phyloP scores from a whole-genome alignment of 2,113 vertebrate genomes.

The Willisornis vidua region DNA sequence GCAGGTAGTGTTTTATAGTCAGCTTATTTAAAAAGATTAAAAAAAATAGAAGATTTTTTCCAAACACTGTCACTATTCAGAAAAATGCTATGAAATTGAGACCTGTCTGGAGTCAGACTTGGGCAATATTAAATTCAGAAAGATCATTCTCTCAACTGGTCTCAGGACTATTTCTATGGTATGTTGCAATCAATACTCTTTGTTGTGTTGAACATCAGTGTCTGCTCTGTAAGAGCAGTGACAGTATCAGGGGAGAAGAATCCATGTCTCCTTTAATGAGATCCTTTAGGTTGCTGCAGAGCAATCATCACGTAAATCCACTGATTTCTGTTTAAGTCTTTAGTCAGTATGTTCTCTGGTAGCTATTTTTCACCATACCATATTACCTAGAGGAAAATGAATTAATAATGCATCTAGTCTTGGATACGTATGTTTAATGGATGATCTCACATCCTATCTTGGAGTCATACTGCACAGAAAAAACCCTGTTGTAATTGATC shows the following conservation, averaged over 20 bases:
- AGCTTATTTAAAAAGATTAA: not conserved
- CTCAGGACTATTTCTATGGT: not conserved
- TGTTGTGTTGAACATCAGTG: not conserved
- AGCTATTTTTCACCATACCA: slow-evolving; percentile 54
- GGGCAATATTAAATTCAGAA: not conserved
- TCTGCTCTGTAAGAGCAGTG: not conserved
- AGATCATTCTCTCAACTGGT: not conserved
- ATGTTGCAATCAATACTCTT: not conserved
- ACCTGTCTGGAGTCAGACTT: not conserved
- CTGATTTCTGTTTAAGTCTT: slow-evolving; percentile 58
- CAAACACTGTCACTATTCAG: not conserved
- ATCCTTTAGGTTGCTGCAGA: not conserved
- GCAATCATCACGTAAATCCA: slow-evolving; percentile 49
- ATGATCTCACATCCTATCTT: slow-evolving; percentile 38
- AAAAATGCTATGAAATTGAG: not conserved
- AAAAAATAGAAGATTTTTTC: not conserved
- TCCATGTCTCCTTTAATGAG: slow-evolving; percentile 8
- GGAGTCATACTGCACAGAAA: not conserved
- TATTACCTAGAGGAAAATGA: slow-evolving; percentile 49
- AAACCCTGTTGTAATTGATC: slow-evolving; percentile 21
- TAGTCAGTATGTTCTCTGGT: slow-evolving; percentile 35
- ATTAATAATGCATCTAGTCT: slow-evolving; percentile 58
- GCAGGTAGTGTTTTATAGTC: not conserved
- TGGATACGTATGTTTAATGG: slow-evolving; percentile 50
- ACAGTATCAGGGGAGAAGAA: slow-evolving; percentile 14